Percentiles rank a stretch among this genome's conserved stretches.
Evolutionary conservation across 2,113 vertebrate genomes (phyloP).

Genomic region (Acanthochromis polyacanthus): DNA sequence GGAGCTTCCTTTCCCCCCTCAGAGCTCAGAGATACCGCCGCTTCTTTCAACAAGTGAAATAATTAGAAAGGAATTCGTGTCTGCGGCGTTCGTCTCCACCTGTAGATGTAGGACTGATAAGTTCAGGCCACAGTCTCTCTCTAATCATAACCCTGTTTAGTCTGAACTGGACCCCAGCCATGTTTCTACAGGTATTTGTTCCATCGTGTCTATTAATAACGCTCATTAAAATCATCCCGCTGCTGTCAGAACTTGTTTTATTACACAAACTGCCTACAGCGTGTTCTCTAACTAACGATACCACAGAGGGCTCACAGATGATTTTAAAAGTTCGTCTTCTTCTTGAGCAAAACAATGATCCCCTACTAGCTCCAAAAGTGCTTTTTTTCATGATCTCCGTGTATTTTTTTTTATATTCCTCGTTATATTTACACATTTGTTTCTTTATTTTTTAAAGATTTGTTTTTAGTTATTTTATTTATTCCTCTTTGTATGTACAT

Average conservation of each 20-base stretch:
- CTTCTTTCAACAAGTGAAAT: constrained; percentile 22
- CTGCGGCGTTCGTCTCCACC: background rate
- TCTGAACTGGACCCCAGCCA: background rate
- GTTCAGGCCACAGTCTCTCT: background rate
- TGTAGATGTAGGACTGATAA: background rate
- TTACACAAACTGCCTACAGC: constrained; percentile 2
- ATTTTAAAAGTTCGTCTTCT: background rate
- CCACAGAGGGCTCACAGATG: background rate
- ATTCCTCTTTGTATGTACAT: too few species aligned
- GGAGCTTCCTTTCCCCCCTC: background rate
- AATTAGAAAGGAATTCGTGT: constrained; percentile 51
- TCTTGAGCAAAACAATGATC: background rate
- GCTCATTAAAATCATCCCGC: background rate
- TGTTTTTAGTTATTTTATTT: too few species aligned
- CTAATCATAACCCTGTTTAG: background rate
- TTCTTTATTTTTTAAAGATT: too few species aligned
- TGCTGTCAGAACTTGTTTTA: constrained; percentile 55
- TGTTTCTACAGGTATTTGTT: constrained; percentile 32
- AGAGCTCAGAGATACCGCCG: constrained; percentile 10
- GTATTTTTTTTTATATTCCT: too few species aligned
- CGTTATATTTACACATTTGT: too few species aligned
- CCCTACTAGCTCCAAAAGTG: background rate
- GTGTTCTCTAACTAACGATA: background rate
- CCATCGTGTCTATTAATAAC: constrained; percentile 12
- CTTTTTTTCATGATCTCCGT: background rate